Evolutionary conservation across 2,888 invertebrate species (phyloP).

Genomic region (Shargacucullia verbasci): DNA sequence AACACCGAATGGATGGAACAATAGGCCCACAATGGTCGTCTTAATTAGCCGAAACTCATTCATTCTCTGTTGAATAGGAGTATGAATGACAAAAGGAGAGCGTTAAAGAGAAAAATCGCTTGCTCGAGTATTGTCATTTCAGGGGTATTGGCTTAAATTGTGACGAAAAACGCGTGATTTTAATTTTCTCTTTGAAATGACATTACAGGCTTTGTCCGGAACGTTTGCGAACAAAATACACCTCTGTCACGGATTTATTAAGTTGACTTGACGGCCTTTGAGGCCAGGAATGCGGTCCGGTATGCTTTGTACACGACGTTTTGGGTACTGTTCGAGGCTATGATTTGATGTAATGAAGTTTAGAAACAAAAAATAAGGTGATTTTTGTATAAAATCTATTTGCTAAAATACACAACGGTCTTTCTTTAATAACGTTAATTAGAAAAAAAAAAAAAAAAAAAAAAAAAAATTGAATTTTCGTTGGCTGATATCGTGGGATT

Average conservation of each 20-base stretch:
- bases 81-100: slow-evolving; percentile 34
- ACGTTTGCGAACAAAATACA: slow-evolving; percentile 26
- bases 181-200: slow-evolving; percentile 14
- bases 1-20: slow-evolving; percentile 34
- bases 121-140: slow-evolving; percentile 17
- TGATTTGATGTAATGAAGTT: neutral
- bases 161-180: slow-evolving; percentile 19
- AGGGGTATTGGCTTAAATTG: slow-evolving; percentile 9
- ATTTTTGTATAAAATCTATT: neutral
- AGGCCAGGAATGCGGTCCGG: slow-evolving; percentile 34
- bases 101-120: slow-evolving; percentile 22
- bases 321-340: neutral
- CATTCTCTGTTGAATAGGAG: slow-evolving; percentile 36
- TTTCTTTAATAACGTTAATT: too few species aligned
- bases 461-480: slow-evolving; percentile 16
- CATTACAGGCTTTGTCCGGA: slow-evolving; percentile 11
- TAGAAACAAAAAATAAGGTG: neutral
- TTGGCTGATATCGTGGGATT: neutral
- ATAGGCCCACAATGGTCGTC: slow-evolving; percentile 31
- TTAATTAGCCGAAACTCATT: slow-evolving; percentile 51
- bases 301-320: slow-evolving; percentile 33
- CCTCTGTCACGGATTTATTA: slow-evolving; percentile 29
- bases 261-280: slow-evolving; percentile 31
- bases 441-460: too few species aligned
- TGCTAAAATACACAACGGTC: neutral